Percentiles rank a stretch among this genome's conserved stretches.
Conservation (phyloP, 2,888 invertebrate genomes). For the Enoplolaimus lenunculus region DNA sequence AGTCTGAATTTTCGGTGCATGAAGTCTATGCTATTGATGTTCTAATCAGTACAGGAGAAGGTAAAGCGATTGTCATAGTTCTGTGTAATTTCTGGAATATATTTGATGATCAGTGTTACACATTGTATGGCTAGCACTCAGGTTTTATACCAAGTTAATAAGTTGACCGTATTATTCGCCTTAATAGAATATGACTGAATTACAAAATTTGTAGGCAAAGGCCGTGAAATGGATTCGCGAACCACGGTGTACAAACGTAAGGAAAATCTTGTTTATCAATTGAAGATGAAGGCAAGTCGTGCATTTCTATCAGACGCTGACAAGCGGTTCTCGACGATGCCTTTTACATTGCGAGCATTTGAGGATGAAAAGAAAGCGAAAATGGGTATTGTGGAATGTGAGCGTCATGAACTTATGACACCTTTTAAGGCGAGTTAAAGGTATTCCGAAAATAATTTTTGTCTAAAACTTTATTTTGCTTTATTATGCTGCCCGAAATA, state of each 20-base stretch:
- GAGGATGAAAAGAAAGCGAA: constrained; percentile 94
- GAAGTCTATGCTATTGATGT: constrained; percentile 98
- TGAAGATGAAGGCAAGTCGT: constrained; percentile 90
- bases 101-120: no score
- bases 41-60: constrained; percentile 86
- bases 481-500: no score
- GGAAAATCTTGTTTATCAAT: constrained; percentile 74
- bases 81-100: no score
- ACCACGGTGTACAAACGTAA: constrained; percentile 97
- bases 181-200: no score
- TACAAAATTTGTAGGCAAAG: no score
- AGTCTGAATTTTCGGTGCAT: constrained; percentile 80
- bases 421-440: constrained; percentile 95
- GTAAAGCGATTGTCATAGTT: no score
- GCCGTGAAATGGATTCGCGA: constrained; percentile 78
- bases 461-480: no score
- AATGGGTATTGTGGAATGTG: constrained; percentile 93
- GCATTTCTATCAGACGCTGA: constrained; percentile 48
- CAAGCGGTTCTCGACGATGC: constrained; percentile 74
- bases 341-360: constrained; percentile 64
- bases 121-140: no score
- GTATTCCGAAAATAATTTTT: no score
- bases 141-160: no score
- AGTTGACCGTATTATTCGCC: no score
- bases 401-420: constrained; percentile 89